These are phyloP conservation scores for Pyrgilauda ruficollis DNA, from an alignment of 2,113 vertebrate species.

Conservation along the genomic window DNA sequence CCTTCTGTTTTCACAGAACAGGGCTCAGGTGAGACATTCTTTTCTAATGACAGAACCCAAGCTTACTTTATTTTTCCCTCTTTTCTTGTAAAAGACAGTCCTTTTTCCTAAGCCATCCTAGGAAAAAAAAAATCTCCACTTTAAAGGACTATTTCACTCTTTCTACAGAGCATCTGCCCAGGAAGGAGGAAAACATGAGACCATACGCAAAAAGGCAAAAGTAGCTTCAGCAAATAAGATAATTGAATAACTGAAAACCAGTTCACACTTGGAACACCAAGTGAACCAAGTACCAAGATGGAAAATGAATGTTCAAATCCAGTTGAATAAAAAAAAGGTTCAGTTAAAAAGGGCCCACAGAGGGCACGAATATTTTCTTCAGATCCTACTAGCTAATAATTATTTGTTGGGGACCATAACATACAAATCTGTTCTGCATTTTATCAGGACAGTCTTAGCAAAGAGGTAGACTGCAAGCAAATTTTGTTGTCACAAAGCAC, in stretches of 20 bases:
- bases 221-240: background rate
- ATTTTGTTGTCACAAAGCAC: background rate
- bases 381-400: accelerated
- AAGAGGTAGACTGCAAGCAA: background rate
- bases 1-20: background rate
- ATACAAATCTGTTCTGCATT: accelerated
- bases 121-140: background rate
- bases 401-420: background rate
- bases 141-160: background rate
- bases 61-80: background rate
- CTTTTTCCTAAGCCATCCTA: background rate
- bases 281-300: background rate
- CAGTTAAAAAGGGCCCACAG: background rate
- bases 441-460: background rate
- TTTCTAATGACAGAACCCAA: background rate
- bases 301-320: background rate
- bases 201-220: background rate
- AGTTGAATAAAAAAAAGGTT: background rate
- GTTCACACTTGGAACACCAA: background rate
- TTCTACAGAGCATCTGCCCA: background rate
- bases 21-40: background rate
- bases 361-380: background rate
- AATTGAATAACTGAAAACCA: background rate
- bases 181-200: background rate
- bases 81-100: background rate